A percentile compares a stretch with the other conserved stretches of the same genome.
Evolutionary conservation across 2,888 invertebrate genomes (phyloP).

Genomic region (Thelaira solivaga): DNA sequence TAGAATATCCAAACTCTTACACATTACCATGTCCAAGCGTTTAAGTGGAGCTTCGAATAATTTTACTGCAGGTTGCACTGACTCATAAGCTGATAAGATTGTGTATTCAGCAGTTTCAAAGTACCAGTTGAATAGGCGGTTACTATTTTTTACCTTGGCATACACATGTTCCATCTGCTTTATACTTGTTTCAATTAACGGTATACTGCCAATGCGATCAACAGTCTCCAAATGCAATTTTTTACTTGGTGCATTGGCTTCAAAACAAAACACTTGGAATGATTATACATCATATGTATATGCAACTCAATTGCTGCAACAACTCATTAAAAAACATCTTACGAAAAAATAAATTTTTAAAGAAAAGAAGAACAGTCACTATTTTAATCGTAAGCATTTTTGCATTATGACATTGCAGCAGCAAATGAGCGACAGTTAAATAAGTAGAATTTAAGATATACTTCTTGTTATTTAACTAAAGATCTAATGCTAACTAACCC

Average conservation of each 20-base stretch:
- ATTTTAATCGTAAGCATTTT: too few relatives aligned
- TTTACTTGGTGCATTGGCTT: conserved; percentile 69
- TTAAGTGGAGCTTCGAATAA: conserved; percentile 85
- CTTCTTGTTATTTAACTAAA: too few relatives aligned
- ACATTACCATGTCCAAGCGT: conserved; percentile 86
- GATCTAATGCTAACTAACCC: conserved; percentile 59
- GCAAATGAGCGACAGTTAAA: too few relatives aligned
- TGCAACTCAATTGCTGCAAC: too few relatives aligned
- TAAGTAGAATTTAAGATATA: too few relatives aligned
- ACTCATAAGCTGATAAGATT: conserved; percentile 83
- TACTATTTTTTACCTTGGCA: conserved; percentile 85
- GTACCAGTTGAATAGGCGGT: conserved; percentile 86
- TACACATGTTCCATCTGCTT: conserved; percentile 86
- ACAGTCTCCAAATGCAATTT: conserved; percentile 83
- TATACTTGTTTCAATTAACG: conserved; percentile 88
- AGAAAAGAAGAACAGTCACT: too few relatives aligned
- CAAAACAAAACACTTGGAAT: too few relatives aligned
- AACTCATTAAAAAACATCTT: too few relatives aligned
- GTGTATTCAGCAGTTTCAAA: conserved; percentile 86
- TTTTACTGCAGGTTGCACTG: conserved; percentile 85
- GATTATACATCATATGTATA: too few relatives aligned
- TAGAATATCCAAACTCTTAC: conserved; percentile 89
- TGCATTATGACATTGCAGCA: too few relatives aligned
- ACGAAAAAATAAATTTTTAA: too few relatives aligned
- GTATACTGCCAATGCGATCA: conserved; percentile 85